Evolutionary conservation across 2,797 vertebrate genomes (phyloP).

Genomic region (Hafferia zeledoni): DNA sequence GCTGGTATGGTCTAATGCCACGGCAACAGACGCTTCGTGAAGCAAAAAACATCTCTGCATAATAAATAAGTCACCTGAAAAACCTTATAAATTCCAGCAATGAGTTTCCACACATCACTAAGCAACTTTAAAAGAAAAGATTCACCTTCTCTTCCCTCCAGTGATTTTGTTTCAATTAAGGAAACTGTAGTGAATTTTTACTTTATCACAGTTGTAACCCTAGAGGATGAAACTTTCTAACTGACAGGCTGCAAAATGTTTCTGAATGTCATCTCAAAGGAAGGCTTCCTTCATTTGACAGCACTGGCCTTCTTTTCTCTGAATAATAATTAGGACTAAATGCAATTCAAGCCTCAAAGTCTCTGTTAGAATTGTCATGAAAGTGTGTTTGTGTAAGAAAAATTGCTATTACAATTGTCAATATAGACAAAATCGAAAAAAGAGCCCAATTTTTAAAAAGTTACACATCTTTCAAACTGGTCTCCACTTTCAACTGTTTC

Average conservation of each 20-base stretch:
- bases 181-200: neutral
- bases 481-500: neutral
- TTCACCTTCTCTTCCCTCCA: neutral
- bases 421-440: neutral
- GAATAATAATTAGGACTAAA: neutral
- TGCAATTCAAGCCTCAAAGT: neutral
- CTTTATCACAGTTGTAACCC: neutral
- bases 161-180: neutral
- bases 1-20: slow-evolving; percentile 55
- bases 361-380: neutral
- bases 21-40: slow-evolving; percentile 62
- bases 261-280: neutral
- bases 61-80: slow-evolving; percentile 59
- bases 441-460: neutral
- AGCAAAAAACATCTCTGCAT: slow-evolving; percentile 82
- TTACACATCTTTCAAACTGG: neutral
- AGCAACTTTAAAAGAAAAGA: neutral
- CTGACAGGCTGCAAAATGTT: neutral
- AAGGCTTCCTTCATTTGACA: neutral
- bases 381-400: neutral
- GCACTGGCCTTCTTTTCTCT: neutral
- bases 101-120: neutral
- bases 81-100: neutral
- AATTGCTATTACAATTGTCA: neutral
- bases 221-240: neutral